These are phyloP conservation scores for Malurus alboscapulatus DNA, from an alignment of 2,113 vertebrate species.

Conservation along the genomic window DNA sequence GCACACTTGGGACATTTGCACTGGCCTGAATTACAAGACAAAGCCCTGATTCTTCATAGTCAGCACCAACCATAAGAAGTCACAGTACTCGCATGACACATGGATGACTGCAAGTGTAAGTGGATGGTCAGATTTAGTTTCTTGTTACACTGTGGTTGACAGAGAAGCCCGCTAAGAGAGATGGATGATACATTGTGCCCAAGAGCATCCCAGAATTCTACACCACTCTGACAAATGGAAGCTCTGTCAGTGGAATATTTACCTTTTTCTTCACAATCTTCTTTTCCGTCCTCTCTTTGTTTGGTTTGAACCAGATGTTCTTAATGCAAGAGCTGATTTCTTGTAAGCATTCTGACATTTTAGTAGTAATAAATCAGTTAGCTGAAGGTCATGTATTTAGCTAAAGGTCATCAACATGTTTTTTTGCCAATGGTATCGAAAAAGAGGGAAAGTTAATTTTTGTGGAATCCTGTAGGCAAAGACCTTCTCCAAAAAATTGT, in stretches of 20 bases:
- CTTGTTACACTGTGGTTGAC: neutral
- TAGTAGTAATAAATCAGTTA: conserved; percentile 7
- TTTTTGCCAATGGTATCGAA: neutral
- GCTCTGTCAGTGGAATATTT: neutral
- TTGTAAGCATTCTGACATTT: conserved; percentile 24
- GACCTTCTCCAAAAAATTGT: rapidly evolving
- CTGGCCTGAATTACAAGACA: neutral
- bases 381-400: neutral
- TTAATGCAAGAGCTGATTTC: neutral
- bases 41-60: neutral
- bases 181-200: neutral
- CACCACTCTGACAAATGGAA: neutral
- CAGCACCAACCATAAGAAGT: neutral
- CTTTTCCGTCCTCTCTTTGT: neutral
- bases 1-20: neutral
- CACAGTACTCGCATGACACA: neutral
- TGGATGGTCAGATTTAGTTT: neutral
- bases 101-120: neutral
- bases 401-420: neutral
- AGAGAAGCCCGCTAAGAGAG: neutral
- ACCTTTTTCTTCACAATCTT: neutral
- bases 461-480: neutral
- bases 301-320: conserved; percentile 22
- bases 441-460: neutral
- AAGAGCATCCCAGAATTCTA: neutral